Evolutionary conservation across 1,140 invertebrate species (phyloP).

Genomic region (Coptotermes formosanus): DNA sequence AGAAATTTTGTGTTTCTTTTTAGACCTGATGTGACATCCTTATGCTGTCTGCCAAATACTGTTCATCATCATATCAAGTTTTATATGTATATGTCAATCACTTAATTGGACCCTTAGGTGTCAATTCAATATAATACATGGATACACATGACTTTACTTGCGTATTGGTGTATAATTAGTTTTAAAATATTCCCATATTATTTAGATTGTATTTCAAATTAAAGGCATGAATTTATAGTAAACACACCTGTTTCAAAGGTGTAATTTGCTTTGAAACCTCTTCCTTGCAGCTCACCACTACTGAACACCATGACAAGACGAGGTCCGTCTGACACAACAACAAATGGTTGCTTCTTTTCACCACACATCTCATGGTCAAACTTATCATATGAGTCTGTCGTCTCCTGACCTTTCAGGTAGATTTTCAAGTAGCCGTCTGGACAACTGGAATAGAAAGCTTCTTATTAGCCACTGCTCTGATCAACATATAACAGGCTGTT

Average conservation of each 20-base stretch:
- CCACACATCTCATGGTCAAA: slow-evolving; percentile 92
- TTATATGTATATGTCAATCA: no score
- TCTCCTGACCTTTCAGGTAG: slow-evolving; percentile 89
- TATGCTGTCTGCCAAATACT: no score
- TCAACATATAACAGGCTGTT: no score
- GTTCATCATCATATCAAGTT: no score
- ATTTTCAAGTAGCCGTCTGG: slow-evolving; percentile 88
- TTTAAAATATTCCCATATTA: neutral
- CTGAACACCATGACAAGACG: slow-evolving; percentile 90
- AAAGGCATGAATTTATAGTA: neutral
- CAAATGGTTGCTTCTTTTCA: slow-evolving; percentile 63
- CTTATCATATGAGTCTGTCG: slow-evolving; percentile 89
- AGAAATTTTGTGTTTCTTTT: no score
- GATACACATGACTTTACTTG: no score
- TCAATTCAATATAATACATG: no score
- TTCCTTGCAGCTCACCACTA: slow-evolving; percentile 82
- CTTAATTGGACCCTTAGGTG: no score
- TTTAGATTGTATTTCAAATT: neutral
- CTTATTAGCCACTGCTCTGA: neutral
- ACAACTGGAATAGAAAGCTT: slow-evolving; percentile 56
- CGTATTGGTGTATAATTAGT: neutral
- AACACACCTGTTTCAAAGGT: slow-evolving; percentile 78
- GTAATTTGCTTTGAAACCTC: slow-evolving; percentile 89
- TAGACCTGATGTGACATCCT: no score
- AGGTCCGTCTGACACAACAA: slow-evolving; percentile 85